A percentile compares a stretch with the other conserved stretches of the same genome.
Evolutionary conservation across 1,140 invertebrate genomes (phyloP).

Genomic region (Cryptotermes secundus): DNA sequence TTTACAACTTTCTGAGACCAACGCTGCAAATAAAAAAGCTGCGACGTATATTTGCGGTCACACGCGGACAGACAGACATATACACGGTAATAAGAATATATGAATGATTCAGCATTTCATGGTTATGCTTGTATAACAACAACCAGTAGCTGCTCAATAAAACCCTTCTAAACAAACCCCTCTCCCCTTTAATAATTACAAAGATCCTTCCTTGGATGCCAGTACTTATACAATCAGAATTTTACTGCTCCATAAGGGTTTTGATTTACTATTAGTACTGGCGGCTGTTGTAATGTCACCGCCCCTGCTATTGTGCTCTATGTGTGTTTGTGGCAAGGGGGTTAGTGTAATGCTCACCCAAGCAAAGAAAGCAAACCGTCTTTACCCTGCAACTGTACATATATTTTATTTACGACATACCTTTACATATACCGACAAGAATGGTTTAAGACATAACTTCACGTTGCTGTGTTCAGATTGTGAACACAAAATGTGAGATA

Average conservation of each 20-base stretch:
- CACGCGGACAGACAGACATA: not conserved
- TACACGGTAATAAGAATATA: not conserved
- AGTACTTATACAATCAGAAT: constrained; percentile 1
- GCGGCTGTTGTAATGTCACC: not conserved
- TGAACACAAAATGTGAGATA: no score
- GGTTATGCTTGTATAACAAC: not conserved
- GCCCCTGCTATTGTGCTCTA: not conserved
- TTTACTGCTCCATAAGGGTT: not conserved
- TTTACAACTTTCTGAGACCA: no score
- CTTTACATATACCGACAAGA: not conserved
- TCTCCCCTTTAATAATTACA: constrained; percentile 8
- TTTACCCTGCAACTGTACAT: not conserved
- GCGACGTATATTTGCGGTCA: not conserved
- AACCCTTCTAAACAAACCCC: not conserved
- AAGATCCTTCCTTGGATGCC: not conserved
- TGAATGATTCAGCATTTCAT: not conserved
- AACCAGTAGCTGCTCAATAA: not conserved
- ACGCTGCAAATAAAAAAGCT: no score
- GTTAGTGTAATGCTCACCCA: not conserved
- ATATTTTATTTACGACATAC: not conserved
- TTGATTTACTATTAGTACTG: constrained; percentile 1
- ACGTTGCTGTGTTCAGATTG: no score
- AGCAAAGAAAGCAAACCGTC: not conserved
- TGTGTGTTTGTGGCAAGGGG: no score
- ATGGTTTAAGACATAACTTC: not conserved